Percentiles rank a stretch among this genome's conserved stretches.
These are phyloP conservation scores for Punctoribates punctum DNA, from an alignment of 2,888 invertebrate genomes.

Conservation along the genomic window DNA sequence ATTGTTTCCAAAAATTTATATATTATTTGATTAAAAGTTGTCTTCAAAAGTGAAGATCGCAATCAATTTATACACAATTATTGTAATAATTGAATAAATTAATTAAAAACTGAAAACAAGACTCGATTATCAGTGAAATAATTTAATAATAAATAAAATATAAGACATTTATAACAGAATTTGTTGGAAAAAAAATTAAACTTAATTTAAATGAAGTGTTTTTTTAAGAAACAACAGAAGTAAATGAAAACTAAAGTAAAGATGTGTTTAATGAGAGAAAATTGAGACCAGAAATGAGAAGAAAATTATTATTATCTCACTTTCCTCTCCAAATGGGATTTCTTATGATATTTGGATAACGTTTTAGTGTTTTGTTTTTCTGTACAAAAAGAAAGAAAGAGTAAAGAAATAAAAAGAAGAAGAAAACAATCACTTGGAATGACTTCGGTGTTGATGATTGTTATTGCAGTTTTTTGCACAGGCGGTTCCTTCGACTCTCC, in stretches of 20 bases:
- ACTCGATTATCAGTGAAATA: too few relatives aligned
- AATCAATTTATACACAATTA: neutral
- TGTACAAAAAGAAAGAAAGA: conserved; percentile 28
- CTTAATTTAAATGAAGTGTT: too few relatives aligned
- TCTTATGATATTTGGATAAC: conserved; percentile 33
- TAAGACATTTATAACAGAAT: too few relatives aligned
- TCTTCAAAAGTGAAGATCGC: neutral
- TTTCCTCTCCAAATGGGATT: conserved; percentile 15
- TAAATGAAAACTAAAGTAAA: too few relatives aligned
- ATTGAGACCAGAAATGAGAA: neutral
- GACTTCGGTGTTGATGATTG: conserved; percentile 30
- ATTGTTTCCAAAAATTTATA: neutral
- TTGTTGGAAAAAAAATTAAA: too few relatives aligned
- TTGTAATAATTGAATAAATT: too few relatives aligned
- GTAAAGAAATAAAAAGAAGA: conserved; percentile 2
- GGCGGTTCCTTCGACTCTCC: neutral
- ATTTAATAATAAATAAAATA: too few relatives aligned
- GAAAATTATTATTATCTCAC: neutral
- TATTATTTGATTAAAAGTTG: neutral
- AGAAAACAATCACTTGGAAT: conserved; percentile 35
- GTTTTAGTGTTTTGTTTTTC: neutral
- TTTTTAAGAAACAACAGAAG: too few relatives aligned
- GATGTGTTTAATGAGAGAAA: neutral
- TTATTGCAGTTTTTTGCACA: conserved; percentile 28
- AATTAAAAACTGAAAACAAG: too few relatives aligned